phyloP scores from a whole-genome alignment of 2,797 vertebrate species.

The Choloepus didactylus region DNA sequence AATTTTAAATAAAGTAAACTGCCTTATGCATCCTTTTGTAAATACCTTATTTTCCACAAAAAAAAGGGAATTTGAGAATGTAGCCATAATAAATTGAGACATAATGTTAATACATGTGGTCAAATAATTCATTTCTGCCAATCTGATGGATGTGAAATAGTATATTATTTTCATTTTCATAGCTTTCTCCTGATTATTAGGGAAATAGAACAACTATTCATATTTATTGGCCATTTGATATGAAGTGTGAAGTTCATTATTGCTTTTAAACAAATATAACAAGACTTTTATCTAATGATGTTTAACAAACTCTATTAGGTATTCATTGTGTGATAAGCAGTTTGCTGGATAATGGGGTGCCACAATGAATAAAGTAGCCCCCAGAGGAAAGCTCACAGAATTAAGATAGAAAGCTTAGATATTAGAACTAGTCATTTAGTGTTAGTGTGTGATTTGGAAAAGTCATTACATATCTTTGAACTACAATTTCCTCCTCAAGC shows the following conservation, averaged over 20 bases:
- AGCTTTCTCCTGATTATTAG: not conserved
- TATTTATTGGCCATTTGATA: not conserved
- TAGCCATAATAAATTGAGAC: not conserved
- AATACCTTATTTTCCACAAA: too few relatives aligned
- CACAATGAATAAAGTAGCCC: not conserved
- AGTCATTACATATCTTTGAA: not conserved
- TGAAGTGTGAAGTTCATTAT: too few relatives aligned
- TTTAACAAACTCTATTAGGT: not conserved
- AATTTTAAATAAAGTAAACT: too few relatives aligned
- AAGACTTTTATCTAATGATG: not conserved
- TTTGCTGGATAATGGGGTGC: not conserved
- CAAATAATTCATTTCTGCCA: not conserved
- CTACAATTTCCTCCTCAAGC: not conserved
- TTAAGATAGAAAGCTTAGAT: not conserved
- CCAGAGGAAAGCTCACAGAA: not conserved
- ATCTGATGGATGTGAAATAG: not conserved
- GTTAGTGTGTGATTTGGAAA: not conserved
- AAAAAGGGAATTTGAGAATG: too few relatives aligned
- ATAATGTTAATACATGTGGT: not conserved
- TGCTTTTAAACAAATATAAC: not conserved
- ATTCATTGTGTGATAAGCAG: not conserved
- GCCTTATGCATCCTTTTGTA: too few relatives aligned
- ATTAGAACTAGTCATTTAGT: not conserved
- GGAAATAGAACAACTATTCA: not conserved
- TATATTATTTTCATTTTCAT: not conserved